These are phyloP conservation scores for Epinotia nisella DNA, from an alignment of 2,888 invertebrate species.

Conservation along the genomic window DNA sequence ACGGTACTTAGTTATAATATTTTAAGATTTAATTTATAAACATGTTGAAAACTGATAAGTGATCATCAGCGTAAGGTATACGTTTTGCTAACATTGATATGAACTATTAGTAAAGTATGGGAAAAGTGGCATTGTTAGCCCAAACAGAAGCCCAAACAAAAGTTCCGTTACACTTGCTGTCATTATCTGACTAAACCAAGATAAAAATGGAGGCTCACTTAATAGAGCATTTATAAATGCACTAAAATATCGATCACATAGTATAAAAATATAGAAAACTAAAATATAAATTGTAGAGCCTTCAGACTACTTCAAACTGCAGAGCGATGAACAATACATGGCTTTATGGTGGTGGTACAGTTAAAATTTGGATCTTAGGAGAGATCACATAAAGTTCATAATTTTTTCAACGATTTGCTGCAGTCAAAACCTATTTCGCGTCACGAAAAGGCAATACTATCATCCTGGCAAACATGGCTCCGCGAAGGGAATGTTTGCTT, in stretches of 20 bases:
- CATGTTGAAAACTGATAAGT: too few species aligned
- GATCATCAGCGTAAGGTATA: too few species aligned
- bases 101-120: background rate
- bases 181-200: background rate
- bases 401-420: background rate
- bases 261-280: background rate
- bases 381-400: background rate
- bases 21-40: background rate
- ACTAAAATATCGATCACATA: background rate
- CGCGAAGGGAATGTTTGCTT: conserved; percentile 59
- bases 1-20: background rate
- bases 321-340: background rate
- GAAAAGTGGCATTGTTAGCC: background rate
- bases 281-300: background rate
- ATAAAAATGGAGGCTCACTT: background rate
- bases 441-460: conserved; percentile 58
- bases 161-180: background rate
- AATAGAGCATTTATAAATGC: background rate
- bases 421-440: conserved; percentile 6
- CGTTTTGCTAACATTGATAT: background rate
- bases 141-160: too few species aligned
- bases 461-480: conserved; percentile 58
- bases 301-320: background rate
- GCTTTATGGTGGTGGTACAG: rapidly evolving
- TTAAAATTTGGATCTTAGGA: background rate